Conservation (phyloP, 2,113 vertebrate species). For the Ursus arctos region DNA sequence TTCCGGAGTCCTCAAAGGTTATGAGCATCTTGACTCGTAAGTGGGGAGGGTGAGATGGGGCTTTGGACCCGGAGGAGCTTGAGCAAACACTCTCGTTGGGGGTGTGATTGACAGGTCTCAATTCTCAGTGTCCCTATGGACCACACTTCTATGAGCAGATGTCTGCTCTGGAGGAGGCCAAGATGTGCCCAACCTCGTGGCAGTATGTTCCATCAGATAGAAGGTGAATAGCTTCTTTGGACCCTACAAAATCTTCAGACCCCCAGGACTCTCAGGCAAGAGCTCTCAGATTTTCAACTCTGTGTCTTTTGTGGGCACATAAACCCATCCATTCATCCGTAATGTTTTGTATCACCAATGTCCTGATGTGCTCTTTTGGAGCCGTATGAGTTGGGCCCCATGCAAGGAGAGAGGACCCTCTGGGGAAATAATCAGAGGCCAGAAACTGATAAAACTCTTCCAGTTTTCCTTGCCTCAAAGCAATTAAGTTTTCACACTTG, state of each 20-base stretch:
- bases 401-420: constrained; percentile 54
- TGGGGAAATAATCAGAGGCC: constrained; percentile 3
- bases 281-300: constrained; percentile 67
- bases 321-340: constrained; percentile 78
- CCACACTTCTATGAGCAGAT: neutral
- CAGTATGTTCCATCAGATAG: neutral
- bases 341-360: constrained; percentile 76
- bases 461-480: neutral
- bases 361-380: constrained; percentile 75
- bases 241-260: constrained; percentile 73
- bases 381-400: constrained; percentile 71
- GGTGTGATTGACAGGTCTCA: neutral
- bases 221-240: neutral
- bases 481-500: neutral
- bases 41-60: too few relatives aligned
- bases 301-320: constrained; percentile 73
- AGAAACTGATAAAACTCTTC: constrained; percentile 1
- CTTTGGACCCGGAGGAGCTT: accelerated
- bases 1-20: neutral
- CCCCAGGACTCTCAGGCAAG: constrained; percentile 69
- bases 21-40: neutral
- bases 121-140: neutral
- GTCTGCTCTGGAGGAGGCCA: neutral
- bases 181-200: neutral
- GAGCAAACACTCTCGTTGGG: accelerated